Conservation (phyloP, 2,113 vertebrate species). For the Nothoprocta pentlandii region DNA sequence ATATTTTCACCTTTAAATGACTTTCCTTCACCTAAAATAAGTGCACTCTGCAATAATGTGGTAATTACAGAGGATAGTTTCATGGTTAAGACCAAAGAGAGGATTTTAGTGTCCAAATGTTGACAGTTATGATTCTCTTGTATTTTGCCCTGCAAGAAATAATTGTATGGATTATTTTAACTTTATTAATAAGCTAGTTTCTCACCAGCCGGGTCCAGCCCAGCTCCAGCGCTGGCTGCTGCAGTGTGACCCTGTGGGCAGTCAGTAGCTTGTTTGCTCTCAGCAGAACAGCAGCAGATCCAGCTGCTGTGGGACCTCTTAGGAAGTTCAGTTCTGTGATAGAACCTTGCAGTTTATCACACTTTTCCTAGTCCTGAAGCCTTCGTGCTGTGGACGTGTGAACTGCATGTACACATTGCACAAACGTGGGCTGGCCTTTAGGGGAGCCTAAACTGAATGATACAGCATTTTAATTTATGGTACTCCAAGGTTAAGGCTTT, state of each 20-base stretch:
- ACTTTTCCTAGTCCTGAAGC: neutral
- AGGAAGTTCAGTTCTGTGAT: neutral
- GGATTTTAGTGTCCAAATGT: neutral
- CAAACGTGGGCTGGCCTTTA: neutral
- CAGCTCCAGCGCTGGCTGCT: neutral
- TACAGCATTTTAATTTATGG: neutral
- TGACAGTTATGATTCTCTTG: neutral
- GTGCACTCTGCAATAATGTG: neutral
- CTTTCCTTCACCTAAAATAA: neutral
- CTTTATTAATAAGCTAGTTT: neutral
- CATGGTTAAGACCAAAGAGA: neutral
- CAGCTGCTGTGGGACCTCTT: neutral
- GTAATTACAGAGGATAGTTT: neutral
- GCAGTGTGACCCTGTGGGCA: neutral
- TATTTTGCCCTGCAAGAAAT: neutral
- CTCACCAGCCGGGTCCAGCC: too few species aligned
- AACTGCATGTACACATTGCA: neutral
- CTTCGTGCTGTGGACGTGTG: rapidly evolving
- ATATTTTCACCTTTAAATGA: neutral
- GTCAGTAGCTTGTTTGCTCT: neutral
- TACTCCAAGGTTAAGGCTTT: neutral
- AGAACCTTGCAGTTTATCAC: neutral
- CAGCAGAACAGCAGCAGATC: neutral
- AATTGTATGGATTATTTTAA: neutral
- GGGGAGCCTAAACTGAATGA: neutral